Evolutionary conservation across 2,797 vertebrate genomes (phyloP).

Genomic region (Halcyon smyrnensis): DNA sequence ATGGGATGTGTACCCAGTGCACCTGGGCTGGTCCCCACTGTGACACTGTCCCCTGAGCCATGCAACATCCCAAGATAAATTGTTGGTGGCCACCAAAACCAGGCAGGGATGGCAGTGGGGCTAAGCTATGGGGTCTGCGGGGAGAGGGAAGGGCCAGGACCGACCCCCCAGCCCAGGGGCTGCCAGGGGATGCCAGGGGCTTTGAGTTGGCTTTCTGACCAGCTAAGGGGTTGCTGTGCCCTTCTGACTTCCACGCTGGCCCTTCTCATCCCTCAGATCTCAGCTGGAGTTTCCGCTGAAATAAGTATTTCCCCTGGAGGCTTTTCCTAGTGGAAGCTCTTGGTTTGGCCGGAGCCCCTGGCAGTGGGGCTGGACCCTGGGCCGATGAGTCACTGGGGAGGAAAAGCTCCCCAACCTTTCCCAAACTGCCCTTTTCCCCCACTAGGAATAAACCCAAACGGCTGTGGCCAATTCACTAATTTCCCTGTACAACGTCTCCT

Average conservation of each 20-base stretch:
- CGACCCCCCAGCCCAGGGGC: not conserved
- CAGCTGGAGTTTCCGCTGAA: not conserved
- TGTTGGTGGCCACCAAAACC: not conserved
- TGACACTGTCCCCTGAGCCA: not conserved
- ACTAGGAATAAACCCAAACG: constrained; percentile 41
- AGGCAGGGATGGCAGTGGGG: accelerated
- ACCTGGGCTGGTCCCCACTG: accelerated
- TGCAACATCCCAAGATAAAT: accelerated
- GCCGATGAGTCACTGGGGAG: not conserved
- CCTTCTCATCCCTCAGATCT: not conserved
- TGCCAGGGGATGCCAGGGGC: too few species aligned
- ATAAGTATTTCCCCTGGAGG: not conserved
- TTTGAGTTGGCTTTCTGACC: not conserved
- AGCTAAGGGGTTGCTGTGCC: not conserved
- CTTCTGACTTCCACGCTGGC: not conserved
- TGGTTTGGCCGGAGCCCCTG: not conserved
- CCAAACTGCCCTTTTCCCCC: constrained; percentile 45
- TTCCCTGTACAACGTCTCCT: not conserved
- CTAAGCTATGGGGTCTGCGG: not conserved
- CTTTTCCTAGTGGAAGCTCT: not conserved
- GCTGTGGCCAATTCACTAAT: not conserved
- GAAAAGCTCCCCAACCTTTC: constrained; percentile 55
- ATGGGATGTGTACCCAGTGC: not conserved
- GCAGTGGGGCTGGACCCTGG: not conserved
- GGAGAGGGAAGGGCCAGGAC: not conserved